phyloP scores from a whole-genome alignment of 2,797 vertebrate genomes.

The Hephaestus fuliginosus region DNA sequence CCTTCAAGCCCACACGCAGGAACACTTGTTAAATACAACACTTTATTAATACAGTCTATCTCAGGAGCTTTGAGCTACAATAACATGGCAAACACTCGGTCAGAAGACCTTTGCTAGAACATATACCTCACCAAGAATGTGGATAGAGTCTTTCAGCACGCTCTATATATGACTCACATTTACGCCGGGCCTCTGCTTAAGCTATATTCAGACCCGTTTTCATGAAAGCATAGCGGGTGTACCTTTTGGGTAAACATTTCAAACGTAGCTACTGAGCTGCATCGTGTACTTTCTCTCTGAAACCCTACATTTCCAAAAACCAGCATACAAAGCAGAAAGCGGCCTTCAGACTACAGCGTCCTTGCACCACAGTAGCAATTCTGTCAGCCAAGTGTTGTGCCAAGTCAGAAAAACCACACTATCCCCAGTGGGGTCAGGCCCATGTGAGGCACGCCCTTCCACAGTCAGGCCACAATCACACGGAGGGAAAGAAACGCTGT shows the following conservation, averaged over 20 bases:
- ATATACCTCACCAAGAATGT: neutral
- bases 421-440: slow-evolving; percentile 67
- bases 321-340: slow-evolving; percentile 63
- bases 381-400: slow-evolving; percentile 78
- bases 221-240: slow-evolving; percentile 28
- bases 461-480: slow-evolving; percentile 72
- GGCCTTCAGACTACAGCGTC: slow-evolving; percentile 61
- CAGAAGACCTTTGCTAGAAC: slow-evolving; percentile 10
- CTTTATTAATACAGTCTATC: slow-evolving; percentile 70
- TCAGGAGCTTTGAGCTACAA: slow-evolving; percentile 47
- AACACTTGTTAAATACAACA: slow-evolving; percentile 73
- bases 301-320: slow-evolving; percentile 74
- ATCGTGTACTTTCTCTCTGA: slow-evolving; percentile 61
- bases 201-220: slow-evolving; percentile 61
- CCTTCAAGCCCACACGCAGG: slow-evolving; percentile 59
- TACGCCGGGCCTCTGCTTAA: slow-evolving; percentile 29
- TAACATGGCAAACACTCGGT: slow-evolving; percentile 37
- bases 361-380: slow-evolving; percentile 74
- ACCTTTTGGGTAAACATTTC: slow-evolving; percentile 63
- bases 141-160: slow-evolving; percentile 12
- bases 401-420: slow-evolving; percentile 79
- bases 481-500: slow-evolving; percentile 56
- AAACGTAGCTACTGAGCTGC: slow-evolving; percentile 35
- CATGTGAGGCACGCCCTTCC: slow-evolving; percentile 79
- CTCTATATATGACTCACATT: slow-evolving; percentile 37